Percentiles rank a stretch among this genome's conserved stretches.
These are phyloP conservation scores for Mythimna pallens DNA, from an alignment of 2,888 invertebrate genomes.

Conservation along the genomic window DNA sequence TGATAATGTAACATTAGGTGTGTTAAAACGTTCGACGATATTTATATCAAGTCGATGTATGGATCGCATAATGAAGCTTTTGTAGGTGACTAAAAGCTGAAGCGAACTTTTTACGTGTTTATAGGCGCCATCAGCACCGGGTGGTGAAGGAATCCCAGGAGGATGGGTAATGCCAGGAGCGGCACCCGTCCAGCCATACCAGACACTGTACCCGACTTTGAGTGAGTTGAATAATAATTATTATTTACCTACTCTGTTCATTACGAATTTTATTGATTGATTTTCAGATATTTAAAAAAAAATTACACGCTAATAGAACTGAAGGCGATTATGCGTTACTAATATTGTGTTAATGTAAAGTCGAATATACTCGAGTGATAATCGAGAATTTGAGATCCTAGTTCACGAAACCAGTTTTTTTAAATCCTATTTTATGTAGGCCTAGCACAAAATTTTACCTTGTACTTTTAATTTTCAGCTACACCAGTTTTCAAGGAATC, in stretches of 20 bases:
- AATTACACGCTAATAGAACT: too few relatives aligned
- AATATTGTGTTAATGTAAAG: background rate
- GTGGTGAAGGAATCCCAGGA: slow-evolving; percentile 74
- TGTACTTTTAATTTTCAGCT: slow-evolving; percentile 82
- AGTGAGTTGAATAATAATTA: slow-evolving; percentile 73
- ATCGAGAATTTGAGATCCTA: too few relatives aligned
- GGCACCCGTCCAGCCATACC: slow-evolving; percentile 77
- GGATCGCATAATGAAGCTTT: background rate
- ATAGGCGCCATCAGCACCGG: slow-evolving; percentile 71
- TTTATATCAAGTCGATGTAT: background rate
- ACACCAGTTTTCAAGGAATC: slow-evolving; percentile 93
- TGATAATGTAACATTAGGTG: too few relatives aligned
- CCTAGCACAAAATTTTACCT: background rate
- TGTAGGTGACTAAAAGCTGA: background rate
- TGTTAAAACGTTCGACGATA: background rate
- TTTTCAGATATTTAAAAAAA: too few relatives aligned
- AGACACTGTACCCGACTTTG: slow-evolving; percentile 84
- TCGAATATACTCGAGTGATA: background rate
- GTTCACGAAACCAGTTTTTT: too few relatives aligned
- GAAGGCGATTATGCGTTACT: too few relatives aligned
- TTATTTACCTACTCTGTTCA: too few relatives aligned
- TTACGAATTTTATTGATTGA: too few relatives aligned
- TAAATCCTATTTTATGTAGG: too few relatives aligned
- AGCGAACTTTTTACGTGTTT: slow-evolving; percentile 3
- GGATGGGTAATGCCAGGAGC: slow-evolving; percentile 82